A percentile compares a stretch with the other conserved stretches of the same genome.
phyloP scores from a whole-genome alignment of 2,113 vertebrate species.

The Pachyramphus minor region DNA sequence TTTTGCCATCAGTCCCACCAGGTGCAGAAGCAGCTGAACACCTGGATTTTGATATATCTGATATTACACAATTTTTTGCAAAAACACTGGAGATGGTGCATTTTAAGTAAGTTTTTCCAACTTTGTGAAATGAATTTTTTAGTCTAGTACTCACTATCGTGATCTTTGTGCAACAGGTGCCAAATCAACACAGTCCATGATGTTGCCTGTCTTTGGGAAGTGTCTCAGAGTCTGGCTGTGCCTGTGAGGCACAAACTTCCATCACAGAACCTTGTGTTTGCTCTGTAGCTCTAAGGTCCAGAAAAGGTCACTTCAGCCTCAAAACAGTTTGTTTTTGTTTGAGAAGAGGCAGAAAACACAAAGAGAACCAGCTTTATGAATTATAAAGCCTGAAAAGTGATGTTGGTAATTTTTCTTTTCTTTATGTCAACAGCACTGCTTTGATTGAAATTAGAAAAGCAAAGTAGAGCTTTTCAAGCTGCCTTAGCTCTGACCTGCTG shows the following conservation, averaged over 20 bases:
- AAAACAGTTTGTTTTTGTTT: neutral
- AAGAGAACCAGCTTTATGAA: neutral
- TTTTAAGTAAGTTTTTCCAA: too few relatives aligned
- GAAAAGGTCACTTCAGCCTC: neutral
- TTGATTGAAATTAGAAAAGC: neutral
- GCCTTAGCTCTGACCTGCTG: neutral
- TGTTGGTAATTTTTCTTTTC: neutral
- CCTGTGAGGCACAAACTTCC: neutral
- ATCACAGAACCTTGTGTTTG: accelerated
- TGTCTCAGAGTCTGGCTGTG: accelerated
- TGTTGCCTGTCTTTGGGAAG: accelerated
- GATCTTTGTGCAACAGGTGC: neutral
- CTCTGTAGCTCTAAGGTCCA: neutral
- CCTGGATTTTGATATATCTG: accelerated
- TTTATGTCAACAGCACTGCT: neutral
- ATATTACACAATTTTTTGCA: neutral
- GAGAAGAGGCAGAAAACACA: neutral
- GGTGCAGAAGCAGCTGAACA: neutral
- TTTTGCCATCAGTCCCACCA: accelerated
- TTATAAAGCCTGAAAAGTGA: neutral
- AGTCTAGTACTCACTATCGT: accelerated
- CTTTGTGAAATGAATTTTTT: neutral
- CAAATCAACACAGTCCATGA: accelerated
- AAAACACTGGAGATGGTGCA: accelerated
- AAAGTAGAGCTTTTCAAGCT: neutral